A percentile compares a stretch with the other conserved stretches of the same genome.
phyloP scores from a whole-genome alignment of 2,113 vertebrate species.

The Brachypteracias leptosomus region DNA sequence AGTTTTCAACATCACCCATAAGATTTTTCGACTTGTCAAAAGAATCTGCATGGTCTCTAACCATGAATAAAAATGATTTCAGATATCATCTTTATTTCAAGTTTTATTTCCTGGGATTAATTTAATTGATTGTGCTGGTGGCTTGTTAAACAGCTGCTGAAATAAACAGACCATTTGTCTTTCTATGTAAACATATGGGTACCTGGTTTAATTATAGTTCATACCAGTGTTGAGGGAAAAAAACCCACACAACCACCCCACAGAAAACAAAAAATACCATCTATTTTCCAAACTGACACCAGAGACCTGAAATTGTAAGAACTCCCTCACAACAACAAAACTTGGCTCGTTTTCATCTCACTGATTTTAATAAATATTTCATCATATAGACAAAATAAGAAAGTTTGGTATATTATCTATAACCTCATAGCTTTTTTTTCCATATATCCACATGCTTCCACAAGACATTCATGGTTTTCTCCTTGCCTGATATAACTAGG shows the following conservation, averaged over 20 bases:
- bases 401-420: background rate
- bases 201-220: background rate
- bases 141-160: conserved; percentile 52
- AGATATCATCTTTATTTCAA: conserved; percentile 68
- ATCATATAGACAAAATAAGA: background rate
- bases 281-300: background rate
- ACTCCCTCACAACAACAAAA: background rate
- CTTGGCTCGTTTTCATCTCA: background rate
- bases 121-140: conserved; percentile 69
- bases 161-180: conserved; percentile 52
- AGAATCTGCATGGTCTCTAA: conserved; percentile 70
- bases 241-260: background rate
- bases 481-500: background rate
- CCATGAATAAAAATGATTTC: conserved; percentile 79
- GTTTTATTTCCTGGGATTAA: conserved; percentile 75
- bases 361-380: background rate
- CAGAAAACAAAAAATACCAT: background rate
- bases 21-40: conserved; percentile 77
- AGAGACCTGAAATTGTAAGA: background rate
- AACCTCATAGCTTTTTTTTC: background rate
- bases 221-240: background rate
- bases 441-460: background rate
- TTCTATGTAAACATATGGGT: conserved; percentile 13
- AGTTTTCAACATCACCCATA: conserved; percentile 77
- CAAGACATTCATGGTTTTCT: background rate